Conservation (phyloP, 2,888 invertebrate genomes). For the Chymomyza amoena region DNA sequence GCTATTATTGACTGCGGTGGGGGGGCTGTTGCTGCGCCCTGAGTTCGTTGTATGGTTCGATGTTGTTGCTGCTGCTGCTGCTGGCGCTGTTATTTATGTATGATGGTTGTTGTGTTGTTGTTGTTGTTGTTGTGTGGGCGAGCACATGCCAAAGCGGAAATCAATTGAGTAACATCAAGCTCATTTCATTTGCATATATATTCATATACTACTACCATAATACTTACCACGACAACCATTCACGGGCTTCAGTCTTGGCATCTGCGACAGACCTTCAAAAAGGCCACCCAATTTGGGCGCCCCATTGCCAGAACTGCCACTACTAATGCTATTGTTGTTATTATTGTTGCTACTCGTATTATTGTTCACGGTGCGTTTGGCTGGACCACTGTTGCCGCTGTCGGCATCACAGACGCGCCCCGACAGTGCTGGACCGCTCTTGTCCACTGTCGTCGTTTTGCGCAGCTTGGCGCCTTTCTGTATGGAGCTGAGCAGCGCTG, state of each 20-base stretch:
- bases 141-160: conserved; percentile 51
- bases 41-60: conserved; percentile 66
- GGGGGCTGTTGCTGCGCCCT: conserved; percentile 60
- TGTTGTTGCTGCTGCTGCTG: conserved; percentile 53
- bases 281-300: conserved; percentile 77
- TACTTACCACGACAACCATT: conserved; percentile 75
- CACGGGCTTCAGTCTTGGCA: conserved; percentile 79
- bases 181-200: conserved; percentile 33
- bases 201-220: neutral
- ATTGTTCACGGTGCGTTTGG: conserved; percentile 46
- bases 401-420: conserved; percentile 78
- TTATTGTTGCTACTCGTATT: conserved; percentile 45
- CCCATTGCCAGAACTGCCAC: conserved; percentile 70
- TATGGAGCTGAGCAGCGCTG: conserved; percentile 88
- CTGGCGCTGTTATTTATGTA: conserved; percentile 33
- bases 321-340: conserved; percentile 47
- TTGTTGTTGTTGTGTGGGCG: conserved; percentile 43
- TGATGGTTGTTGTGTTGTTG: conserved; percentile 28
- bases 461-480: conserved; percentile 89
- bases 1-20: conserved; percentile 11
- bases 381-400: conserved; percentile 8
- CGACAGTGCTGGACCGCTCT: conserved; percentile 89
- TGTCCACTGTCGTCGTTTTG: conserved; percentile 93
- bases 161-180: conserved; percentile 51
- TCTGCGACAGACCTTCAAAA: conserved; percentile 77